Conservation (phyloP, 2,113 vertebrate species). For the Channa argus region DNA sequence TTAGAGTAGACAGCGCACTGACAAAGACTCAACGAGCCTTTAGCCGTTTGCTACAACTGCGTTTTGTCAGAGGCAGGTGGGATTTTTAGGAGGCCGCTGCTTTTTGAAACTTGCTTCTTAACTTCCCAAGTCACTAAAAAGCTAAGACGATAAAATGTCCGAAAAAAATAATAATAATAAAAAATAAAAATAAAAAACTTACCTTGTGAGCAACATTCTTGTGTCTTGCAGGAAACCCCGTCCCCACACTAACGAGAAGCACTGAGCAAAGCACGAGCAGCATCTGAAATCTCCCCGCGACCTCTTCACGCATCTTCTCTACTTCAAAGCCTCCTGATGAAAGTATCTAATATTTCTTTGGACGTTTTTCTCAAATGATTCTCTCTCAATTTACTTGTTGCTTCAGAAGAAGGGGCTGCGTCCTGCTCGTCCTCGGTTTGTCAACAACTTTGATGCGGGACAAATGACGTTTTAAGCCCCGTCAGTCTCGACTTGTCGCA, state of each 20-base stretch:
- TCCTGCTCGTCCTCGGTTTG: not conserved
- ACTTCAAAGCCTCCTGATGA: conserved; percentile 19
- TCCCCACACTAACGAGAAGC: conserved; percentile 71
- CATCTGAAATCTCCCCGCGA: conserved; percentile 71
- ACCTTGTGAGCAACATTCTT: conserved; percentile 79
- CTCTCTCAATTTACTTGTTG: not conserved
- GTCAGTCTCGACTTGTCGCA: conserved; percentile 37
- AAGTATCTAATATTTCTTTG: conserved; percentile 1
- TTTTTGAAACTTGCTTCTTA: not conserved
- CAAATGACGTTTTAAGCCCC: not conserved
- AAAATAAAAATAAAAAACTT: conserved; percentile 30
- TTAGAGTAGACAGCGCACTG: no score
- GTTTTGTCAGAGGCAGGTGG: conserved; percentile 16
- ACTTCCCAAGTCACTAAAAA: no score
- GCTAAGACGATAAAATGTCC: no score
- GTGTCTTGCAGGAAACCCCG: conserved; percentile 83
- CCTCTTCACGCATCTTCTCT: conserved; percentile 79
- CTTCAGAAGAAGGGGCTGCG: not conserved
- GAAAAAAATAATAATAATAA: no score
- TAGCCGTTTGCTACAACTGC: not conserved
- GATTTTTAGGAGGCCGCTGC: not conserved
- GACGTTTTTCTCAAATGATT: not conserved
- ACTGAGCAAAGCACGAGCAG: conserved; percentile 78
- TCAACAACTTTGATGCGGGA: conserved; percentile 5
- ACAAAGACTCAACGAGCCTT: not conserved